Evolutionary conservation across 2,888 invertebrate species (phyloP), one percentile per base, ranked within the genome.

Genomic region (Halictus quadricinctus): DNA sequence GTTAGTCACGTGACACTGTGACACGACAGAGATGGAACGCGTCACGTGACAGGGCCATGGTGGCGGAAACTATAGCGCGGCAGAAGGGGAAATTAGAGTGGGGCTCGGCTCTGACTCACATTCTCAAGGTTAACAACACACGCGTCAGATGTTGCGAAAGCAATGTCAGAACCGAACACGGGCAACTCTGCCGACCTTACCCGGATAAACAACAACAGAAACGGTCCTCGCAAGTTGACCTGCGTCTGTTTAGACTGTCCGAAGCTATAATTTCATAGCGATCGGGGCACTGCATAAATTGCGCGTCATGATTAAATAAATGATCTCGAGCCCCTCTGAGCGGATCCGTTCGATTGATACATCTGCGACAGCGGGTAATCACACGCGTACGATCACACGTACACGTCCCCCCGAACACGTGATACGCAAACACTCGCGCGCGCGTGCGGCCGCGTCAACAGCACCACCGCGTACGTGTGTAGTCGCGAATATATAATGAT

Each of bases 401-500:
- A 64, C 73, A 36, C 36, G 6, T 21, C 13, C 69, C 70, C 60
- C 54, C 76, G 69, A 80, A 85, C 80, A 80, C 80, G 80, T 48
- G 72, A 60, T 84, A 21, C 72, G 75, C 46, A 84, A 84, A 84
- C 84, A 79, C 41, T 46, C 36, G 50, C 72, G 50, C 50, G 43
- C 29, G 29, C 43, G 50, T 48, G 46, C 10, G 0, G 0, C 29
- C 46, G 58, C 43, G 66, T 41, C 60, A 18, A 50, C 43, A 25
- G 58, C 18, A 41, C 50, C 46, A 48, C 21, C 36, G 50, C 48
- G 50, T 43, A 58, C 58, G 64, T 73, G 78, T 76, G 48, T 43
- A 25, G n/a, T 60, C 60, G 43, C 79, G 78, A 81, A 86, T 86
- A 79, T 85, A 81, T 85, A 82, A 81, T 84, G 76, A 73, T 81